Conservation (phyloP, 2,888 invertebrate species). For the Shargacucullia verbasci region DNA sequence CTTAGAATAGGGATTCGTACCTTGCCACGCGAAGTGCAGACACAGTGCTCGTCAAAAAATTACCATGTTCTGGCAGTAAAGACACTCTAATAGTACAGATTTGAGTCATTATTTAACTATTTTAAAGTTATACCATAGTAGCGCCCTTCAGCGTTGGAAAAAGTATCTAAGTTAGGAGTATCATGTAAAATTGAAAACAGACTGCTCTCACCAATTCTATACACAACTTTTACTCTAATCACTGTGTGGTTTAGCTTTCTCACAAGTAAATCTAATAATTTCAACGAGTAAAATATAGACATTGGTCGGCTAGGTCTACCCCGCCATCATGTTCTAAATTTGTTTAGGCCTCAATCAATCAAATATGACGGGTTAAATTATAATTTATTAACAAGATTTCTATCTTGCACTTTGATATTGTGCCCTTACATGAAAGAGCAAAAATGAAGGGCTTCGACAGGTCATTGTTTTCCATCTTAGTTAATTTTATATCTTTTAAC, state of each 20-base stretch:
- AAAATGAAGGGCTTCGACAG: too few species aligned
- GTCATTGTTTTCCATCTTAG: too few species aligned
- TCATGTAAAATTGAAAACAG: slow-evolving; percentile 1
- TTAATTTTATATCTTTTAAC: too few species aligned
- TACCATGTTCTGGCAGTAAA: slow-evolving; percentile 3
- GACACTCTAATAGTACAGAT: background rate
- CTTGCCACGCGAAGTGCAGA: too few species aligned
- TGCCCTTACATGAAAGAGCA: too few species aligned
- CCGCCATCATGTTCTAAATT: background rate
- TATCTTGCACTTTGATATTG: too few species aligned
- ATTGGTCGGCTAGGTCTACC: too few species aligned
- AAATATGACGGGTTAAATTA: slow-evolving; percentile 12
- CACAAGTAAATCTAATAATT: slow-evolving; percentile 17
- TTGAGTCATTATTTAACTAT: background rate
- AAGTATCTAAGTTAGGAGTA: too few species aligned
- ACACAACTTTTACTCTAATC: too few species aligned
- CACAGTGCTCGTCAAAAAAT: background rate
- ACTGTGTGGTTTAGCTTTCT: slow-evolving; percentile 14
- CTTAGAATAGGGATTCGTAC: background rate
- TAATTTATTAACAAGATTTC: slow-evolving; percentile 5
- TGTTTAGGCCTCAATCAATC: slow-evolving; percentile 23
- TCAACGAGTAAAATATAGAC: slow-evolving; percentile 9
- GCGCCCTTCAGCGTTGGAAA: too few species aligned
- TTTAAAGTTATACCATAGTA: too few species aligned
- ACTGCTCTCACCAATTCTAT: background rate